Percentiles rank a stretch among this genome's conserved stretches.
These are phyloP conservation scores for Stramonita haemastoma DNA, from an alignment of 2,888 invertebrate species.

Conservation along the genomic window DNA sequence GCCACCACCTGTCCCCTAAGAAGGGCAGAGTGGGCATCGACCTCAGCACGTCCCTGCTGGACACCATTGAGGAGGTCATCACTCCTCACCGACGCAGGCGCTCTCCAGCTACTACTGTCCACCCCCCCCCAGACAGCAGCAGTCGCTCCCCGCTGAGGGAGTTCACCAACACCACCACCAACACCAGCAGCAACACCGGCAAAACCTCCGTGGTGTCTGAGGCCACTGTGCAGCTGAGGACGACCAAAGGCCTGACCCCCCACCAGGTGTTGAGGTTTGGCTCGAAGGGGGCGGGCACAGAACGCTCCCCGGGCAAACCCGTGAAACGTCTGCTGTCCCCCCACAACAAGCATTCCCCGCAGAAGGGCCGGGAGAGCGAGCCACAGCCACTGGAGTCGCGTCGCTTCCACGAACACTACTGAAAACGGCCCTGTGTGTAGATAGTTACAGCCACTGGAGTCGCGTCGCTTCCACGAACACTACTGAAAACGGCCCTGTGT, in stretches of 20 bases:
- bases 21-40: constrained; percentile 34
- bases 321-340: constrained; percentile 67
- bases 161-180: constrained; percentile 46
- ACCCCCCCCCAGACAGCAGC: not conserved
- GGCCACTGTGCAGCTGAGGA: constrained; percentile 51
- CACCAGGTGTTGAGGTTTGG: constrained; percentile 52
- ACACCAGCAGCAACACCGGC: constrained; percentile 46
- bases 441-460: not conserved
- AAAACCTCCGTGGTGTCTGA: not conserved
- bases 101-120: not conserved
- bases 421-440: not conserved
- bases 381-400: not conserved
- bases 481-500: constrained; percentile 4
- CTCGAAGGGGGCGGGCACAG: constrained; percentile 45
- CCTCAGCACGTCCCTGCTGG: constrained; percentile 54
- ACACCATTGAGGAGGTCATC: constrained; percentile 60
- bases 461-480: constrained; percentile 20
- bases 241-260: constrained; percentile 63
- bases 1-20: not conserved
- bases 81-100: constrained; percentile 52
- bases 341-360: constrained; percentile 37
- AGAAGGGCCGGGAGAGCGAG: not conserved
- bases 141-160: constrained; percentile 42
- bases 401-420: constrained; percentile 30
- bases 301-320: constrained; percentile 65